Evolutionary conservation across 2,113 vertebrate genomes (phyloP).

Genomic region (Chinchilla lanigera): DNA sequence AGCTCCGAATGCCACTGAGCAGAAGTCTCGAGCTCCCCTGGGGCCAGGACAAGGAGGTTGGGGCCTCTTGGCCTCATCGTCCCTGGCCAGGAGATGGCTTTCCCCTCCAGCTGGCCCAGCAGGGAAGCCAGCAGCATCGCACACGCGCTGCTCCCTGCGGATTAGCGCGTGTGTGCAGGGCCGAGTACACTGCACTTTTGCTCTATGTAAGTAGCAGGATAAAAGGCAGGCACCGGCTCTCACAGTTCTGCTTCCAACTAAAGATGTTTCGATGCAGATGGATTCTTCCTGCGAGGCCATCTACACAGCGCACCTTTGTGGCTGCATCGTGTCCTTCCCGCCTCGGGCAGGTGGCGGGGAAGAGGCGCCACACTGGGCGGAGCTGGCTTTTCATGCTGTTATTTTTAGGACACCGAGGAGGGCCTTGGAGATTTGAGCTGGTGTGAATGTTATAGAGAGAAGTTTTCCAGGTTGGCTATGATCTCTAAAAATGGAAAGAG

Average conservation of each 20-base stretch:
- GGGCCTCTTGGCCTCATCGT: not conserved
- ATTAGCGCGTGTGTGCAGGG: not conserved
- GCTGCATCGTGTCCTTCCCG: not conserved
- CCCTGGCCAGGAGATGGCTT: not conserved
- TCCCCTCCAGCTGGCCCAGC: constrained; percentile 27
- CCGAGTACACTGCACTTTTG: not conserved
- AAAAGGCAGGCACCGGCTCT: not conserved
- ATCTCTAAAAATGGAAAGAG: constrained; percentile 60
- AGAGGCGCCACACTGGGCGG: fast-evolving
- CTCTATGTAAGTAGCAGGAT: constrained; percentile 52
- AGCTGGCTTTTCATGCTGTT: not conserved
- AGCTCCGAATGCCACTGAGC: constrained; percentile 6
- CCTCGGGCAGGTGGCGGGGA: not conserved
- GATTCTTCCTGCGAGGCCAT: constrained; percentile 14
- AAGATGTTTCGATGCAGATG: not conserved
- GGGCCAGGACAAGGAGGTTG: not conserved
- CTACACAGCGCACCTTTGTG: constrained; percentile 28
- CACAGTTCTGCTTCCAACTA: not conserved
- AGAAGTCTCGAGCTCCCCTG: not conserved
- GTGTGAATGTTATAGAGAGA: not conserved
- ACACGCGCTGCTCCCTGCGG: not conserved
- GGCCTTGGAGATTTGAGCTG: constrained; percentile 20
- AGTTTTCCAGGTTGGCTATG: constrained; percentile 44
- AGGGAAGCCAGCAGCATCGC: not conserved
- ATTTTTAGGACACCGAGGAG: constrained; percentile 27